phyloP scores from a whole-genome alignment of 2,113 vertebrate species.

The Nothocercus julius region DNA sequence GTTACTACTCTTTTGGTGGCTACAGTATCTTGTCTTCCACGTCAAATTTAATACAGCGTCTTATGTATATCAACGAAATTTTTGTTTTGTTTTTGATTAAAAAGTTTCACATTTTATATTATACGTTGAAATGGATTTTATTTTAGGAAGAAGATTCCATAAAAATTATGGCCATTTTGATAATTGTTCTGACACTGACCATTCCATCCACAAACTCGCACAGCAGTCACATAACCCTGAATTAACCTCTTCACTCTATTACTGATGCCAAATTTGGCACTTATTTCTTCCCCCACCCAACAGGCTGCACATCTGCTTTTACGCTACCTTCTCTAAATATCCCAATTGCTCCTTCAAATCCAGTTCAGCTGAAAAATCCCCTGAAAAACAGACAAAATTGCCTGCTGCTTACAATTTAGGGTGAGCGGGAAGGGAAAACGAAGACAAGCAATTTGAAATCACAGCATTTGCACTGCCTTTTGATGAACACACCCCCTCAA shows the following conservation, averaged over 20 bases:
- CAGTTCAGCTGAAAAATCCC: not conserved
- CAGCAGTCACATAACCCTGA: not conserved
- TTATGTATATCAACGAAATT: not conserved
- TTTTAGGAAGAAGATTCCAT: not conserved
- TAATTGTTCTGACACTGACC: not conserved
- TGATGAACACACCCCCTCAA: not conserved
- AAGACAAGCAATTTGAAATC: not conserved
- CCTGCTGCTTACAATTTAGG: not conserved
- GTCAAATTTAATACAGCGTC: not conserved
- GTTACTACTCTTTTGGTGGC: not conserved
- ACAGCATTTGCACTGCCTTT: not conserved
- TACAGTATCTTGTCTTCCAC: not conserved
- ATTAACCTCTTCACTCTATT: not conserved
- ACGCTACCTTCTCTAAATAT: not conserved
- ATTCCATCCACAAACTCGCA: not conserved
- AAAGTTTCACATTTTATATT: not conserved
- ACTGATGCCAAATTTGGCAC: not conserved
- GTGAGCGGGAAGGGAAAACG: not conserved
- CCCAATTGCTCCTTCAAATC: not conserved
- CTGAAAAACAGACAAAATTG: not conserved
- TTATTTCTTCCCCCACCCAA: not conserved
- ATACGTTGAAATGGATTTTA: not conserved
- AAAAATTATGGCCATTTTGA: not conserved
- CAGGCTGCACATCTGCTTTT: not conserved
- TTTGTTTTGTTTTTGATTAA: not conserved